phyloP scores from a whole-genome alignment of 2,888 invertebrate species.

The Chironomus tentans region DNA sequence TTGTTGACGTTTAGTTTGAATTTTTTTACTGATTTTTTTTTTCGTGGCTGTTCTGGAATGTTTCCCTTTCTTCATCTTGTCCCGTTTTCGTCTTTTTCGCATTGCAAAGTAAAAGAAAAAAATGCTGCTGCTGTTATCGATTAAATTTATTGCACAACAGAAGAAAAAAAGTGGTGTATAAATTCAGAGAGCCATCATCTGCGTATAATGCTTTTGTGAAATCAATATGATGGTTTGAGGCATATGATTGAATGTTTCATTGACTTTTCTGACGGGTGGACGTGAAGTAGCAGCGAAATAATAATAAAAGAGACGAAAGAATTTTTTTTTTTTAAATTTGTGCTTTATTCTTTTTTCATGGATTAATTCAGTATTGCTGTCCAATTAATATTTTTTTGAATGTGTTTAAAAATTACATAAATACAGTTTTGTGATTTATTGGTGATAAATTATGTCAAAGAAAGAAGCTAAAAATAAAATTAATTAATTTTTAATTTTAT shows the following conservation, averaged over 20 bases:
- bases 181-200: conserved; percentile 7
- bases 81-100: not conserved
- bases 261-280: conserved; percentile 10
- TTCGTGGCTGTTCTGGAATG: not conserved
- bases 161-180: not conserved
- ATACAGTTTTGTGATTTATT: not conserved
- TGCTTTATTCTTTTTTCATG: not conserved
- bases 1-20: conserved; percentile 17
- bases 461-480: not conserved
- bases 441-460: not conserved
- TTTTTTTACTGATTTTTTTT: not conserved
- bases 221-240: conserved; percentile 7
- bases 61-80: not conserved
- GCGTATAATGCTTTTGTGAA: conserved; percentile 11
- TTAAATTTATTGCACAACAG: conserved; percentile 18
- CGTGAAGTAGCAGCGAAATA: conserved; percentile 11
- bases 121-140: conserved; percentile 12
- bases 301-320: not conserved
- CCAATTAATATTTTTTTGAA: too few species aligned
- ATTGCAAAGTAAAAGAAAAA: too few species aligned
- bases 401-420: not conserved
- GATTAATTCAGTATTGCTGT: too few species aligned
- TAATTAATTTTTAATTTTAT: not conserved
- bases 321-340: not conserved
- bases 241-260: conserved; percentile 21